Evolutionary conservation across 2,888 invertebrate species (phyloP), one percentile per base, ranked within the genome.

Genomic region (Atethmia centrago): DNA sequence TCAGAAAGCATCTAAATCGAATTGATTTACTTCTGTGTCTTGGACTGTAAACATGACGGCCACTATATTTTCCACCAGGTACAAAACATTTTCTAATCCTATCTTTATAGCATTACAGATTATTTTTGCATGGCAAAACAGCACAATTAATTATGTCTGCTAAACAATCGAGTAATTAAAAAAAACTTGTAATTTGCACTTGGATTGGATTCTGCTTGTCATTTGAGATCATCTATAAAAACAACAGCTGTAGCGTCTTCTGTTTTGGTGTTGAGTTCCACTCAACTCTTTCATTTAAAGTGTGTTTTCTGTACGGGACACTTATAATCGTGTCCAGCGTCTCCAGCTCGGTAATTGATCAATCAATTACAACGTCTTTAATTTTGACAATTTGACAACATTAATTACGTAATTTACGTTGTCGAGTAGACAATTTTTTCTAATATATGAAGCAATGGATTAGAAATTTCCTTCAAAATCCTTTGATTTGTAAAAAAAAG

Each of bases 21-120:
- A 79, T 82, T 77, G 80, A 71, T 65, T 69, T 85, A 71, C 85
- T 85, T 74, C 5, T 42, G n/a, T n/a, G 66, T 58, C n/a, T 61
- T 79, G 61, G 8, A 70, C 69, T 65, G 42, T 74, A n/a, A 21
- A 56, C 21, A 74, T 80, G 64, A 74, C 36, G 10, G 5, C 53
- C n/a, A 45, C 25, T 61, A 7, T 25, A 45, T 14, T 8, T 53
- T 28, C 49, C 36, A 61, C 21, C 5, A 62, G 8, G 31, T 40
- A 47, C 9, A 71, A 56, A 10, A n/a, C 2, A 42, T 61, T 28
- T 19, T 21, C 5, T 56, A 28, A 16, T 64, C 36, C 36, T 82
- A 74, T 12, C 1, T 0, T 1, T 3, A 66, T 10, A 21, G 19
- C 0, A 25, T 61, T 74, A 83, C 12, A 45, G 45, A 3, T 25